Conservation (phyloP, 2,888 invertebrate genomes). For the Tiliacea aurago region DNA sequence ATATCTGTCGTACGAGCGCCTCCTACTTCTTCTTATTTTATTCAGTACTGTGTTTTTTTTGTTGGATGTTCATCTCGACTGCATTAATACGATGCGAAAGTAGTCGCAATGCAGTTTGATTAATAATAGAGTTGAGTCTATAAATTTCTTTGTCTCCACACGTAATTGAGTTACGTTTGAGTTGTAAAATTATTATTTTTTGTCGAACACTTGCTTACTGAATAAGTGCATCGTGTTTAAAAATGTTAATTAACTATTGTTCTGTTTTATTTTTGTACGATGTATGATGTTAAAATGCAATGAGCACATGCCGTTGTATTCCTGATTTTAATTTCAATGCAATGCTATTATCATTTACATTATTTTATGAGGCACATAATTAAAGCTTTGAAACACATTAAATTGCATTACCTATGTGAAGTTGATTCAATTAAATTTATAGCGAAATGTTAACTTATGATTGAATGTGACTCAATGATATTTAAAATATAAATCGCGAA, state of each 20-base stretch:
- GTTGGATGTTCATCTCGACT: slow-evolving; percentile 81
- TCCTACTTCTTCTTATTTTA: slow-evolving; percentile 90
- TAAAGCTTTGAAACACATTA: slow-evolving; percentile 36
- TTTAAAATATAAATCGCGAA: not conserved
- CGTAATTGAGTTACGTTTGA: slow-evolving; percentile 54
- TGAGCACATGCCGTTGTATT: slow-evolving; percentile 44
- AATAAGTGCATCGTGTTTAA: slow-evolving; percentile 52
- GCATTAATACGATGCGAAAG: slow-evolving; percentile 82
- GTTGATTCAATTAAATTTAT: slow-evolving; percentile 25
- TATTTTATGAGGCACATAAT: slow-evolving; percentile 26
- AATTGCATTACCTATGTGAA: slow-evolving; percentile 25
- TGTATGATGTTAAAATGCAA: slow-evolving; percentile 46
- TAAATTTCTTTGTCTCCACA: slow-evolving; percentile 58
- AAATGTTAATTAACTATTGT: slow-evolving; percentile 62
- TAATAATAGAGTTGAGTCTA: slow-evolving; percentile 80
- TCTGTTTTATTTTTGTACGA: slow-evolving; percentile 44
- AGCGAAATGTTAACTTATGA: slow-evolving; percentile 26
- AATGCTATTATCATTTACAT: slow-evolving; percentile 52
- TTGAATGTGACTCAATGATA: not conserved
- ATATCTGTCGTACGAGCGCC: slow-evolving; percentile 89
- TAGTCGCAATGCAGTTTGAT: slow-evolving; percentile 89
- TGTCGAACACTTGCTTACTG: slow-evolving; percentile 30
- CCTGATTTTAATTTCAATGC: slow-evolving; percentile 49
- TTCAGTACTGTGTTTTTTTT: slow-evolving; percentile 83
- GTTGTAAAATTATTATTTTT: slow-evolving; percentile 45